phyloP scores from a whole-genome alignment of 2,888 invertebrate species.

The Hydrotaea cyrtoneurina region DNA sequence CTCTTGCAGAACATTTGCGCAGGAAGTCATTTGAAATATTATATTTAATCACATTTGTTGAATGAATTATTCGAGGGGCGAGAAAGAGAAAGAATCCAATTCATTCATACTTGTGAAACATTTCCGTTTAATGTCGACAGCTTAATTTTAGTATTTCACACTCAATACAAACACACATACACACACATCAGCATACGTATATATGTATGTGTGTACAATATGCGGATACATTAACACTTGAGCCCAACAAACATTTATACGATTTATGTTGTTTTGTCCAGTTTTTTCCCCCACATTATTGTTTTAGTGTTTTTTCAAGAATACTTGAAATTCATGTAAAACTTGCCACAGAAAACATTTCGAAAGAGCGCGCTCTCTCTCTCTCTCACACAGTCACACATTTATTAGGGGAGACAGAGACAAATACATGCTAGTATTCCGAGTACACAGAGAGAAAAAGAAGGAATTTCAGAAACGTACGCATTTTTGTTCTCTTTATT shows the following conservation, averaged over 20 bases:
- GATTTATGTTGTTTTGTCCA: constrained; percentile 42
- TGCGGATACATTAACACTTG: constrained; percentile 23
- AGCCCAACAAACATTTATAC: constrained; percentile 14
- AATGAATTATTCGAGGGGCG: not conserved
- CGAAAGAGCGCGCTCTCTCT: not conserved
- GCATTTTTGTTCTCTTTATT: too few species aligned
- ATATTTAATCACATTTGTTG: constrained; percentile 6
- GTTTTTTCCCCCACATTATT: constrained; percentile 22
- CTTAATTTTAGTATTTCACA: constrained; percentile 55
- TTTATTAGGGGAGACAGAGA: too few species aligned
- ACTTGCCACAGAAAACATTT: constrained; percentile 41
- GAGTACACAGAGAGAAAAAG: too few species aligned
- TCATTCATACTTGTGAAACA: constrained; percentile 30
- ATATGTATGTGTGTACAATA: not conserved
- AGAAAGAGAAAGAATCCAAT: too few species aligned
- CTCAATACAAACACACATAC: constrained; percentile 32
- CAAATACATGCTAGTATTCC: too few species aligned
- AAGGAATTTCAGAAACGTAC: too few species aligned
- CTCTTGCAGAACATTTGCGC: too few species aligned
- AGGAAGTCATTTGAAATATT: constrained; percentile 15
- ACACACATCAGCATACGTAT: constrained; percentile 5
- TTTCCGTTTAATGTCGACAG: constrained; percentile 59
- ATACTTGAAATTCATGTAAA: constrained; percentile 49
- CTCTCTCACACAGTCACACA: not conserved
- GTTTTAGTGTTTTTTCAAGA: constrained; percentile 28